Evolutionary conservation across 2,113 vertebrate species (phyloP).

Genomic region (Carettochelys insculpta): DNA sequence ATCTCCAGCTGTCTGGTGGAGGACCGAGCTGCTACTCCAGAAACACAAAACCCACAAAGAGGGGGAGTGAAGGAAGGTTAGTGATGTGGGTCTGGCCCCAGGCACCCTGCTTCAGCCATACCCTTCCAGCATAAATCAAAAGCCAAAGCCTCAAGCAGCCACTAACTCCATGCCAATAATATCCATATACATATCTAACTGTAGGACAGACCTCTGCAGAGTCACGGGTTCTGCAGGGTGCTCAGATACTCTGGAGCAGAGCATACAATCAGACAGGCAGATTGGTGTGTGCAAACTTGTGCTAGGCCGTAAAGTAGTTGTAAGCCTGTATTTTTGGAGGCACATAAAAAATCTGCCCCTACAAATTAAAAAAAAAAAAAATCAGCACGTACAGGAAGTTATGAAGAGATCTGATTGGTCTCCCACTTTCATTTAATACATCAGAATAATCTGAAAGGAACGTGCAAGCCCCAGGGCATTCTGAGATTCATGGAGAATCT

Average conservation of each 20-base stretch:
- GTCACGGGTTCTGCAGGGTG: not conserved
- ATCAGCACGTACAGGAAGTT: not conserved
- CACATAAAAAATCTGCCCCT: not conserved
- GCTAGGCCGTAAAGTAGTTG: not conserved
- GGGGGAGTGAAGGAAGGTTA: not conserved
- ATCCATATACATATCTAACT: not conserved
- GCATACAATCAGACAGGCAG: not conserved
- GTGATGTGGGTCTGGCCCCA: not conserved
- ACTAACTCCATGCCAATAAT: not conserved
- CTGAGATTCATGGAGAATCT: not conserved
- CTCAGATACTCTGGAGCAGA: not conserved
- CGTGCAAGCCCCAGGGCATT: not conserved
- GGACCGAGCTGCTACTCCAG: not conserved
- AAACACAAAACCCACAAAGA: too few relatives aligned
- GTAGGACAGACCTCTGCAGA: not conserved
- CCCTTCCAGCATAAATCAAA: not conserved
- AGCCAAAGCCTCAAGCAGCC: not conserved
- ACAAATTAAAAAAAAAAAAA: not conserved
- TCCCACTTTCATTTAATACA: not conserved
- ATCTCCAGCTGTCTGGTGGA: not conserved
- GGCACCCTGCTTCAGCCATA: not conserved
- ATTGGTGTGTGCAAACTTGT: not conserved
- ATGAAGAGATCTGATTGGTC: not conserved
- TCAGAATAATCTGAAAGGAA: not conserved
- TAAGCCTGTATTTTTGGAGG: not conserved